phyloP scores from a whole-genome alignment of 2,888 invertebrate species.

The Elysia crispata region DNA sequence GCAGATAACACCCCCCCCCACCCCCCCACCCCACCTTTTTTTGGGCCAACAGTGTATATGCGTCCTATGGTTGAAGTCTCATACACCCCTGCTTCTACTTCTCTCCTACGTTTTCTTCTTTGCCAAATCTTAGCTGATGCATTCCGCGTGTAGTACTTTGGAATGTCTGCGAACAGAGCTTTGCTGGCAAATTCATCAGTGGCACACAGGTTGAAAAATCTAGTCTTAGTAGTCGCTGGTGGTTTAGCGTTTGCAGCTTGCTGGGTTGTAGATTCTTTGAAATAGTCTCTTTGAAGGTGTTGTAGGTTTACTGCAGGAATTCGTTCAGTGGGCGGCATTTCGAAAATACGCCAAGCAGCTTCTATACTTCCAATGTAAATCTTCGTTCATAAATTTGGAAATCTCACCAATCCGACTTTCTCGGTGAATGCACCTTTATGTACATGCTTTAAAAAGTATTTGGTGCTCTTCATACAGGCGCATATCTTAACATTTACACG shows the following conservation, averaged over 20 bases:
- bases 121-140: constrained; percentile 40
- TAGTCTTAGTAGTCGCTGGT: constrained; percentile 44
- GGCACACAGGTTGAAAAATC: constrained; percentile 47
- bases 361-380: not conserved
- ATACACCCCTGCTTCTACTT: constrained; percentile 15
- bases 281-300: constrained; percentile 12
- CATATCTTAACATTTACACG: no score
- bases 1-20: constrained; percentile 53
- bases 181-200: constrained; percentile 49
- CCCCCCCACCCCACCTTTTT: constrained; percentile 60
- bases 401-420: constrained; percentile 14
- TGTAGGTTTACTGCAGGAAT: not conserved
- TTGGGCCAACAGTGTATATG: constrained; percentile 60
- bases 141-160: constrained; percentile 55
- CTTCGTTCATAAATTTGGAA: not conserved
- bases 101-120: constrained; percentile 32
- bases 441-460: constrained; percentile 48
- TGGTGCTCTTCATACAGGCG: no score
- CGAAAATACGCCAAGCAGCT: constrained; percentile 16
- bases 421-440: constrained; percentile 37
- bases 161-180: constrained; percentile 51
- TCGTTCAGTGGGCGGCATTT: not conserved
- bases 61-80: constrained; percentile 39
- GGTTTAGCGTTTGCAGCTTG: constrained; percentile 17
- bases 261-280: constrained; percentile 15